Percentiles rank a stretch among this genome's conserved stretches.
phyloP scores from a whole-genome alignment of 2,888 invertebrate genomes.

The Epistrophella euchroma region DNA sequence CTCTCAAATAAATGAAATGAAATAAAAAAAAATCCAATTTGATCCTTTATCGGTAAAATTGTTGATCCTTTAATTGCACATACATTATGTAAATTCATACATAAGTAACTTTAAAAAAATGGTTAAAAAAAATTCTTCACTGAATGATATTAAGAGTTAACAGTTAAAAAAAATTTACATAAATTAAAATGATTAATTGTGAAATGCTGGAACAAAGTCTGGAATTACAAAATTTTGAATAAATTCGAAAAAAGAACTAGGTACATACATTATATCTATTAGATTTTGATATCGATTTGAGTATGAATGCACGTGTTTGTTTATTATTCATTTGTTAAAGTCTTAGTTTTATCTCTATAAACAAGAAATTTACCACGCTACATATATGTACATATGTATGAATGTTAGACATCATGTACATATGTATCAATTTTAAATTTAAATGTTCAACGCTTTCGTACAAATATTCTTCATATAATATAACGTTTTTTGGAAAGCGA shows the following conservation, averaged over 20 bases:
- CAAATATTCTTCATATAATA: too few species aligned
- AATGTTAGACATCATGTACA: too few species aligned
- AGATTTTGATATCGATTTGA: slow-evolving; percentile 42
- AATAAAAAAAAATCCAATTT: slow-evolving; percentile 56
- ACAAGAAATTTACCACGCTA: too few species aligned
- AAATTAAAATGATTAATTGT: not conserved
- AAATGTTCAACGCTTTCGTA: too few species aligned
- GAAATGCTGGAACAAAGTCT: slow-evolving; percentile 38
- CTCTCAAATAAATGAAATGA: slow-evolving; percentile 76
- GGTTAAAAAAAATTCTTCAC: not conserved
- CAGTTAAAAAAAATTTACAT: not conserved
- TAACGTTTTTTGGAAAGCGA: too few species aligned
- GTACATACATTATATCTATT: slow-evolving; percentile 29
- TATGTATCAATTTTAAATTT: too few species aligned
- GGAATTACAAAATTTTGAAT: slow-evolving; percentile 37
- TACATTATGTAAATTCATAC: not conserved
- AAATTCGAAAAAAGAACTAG: slow-evolving; percentile 47
- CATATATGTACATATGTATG: too few species aligned
- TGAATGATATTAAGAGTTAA: not conserved
- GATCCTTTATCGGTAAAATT: not conserved
- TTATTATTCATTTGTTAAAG: not conserved
- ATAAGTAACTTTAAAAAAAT: slow-evolving; percentile 1
- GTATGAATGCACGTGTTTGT: slow-evolving; percentile 19
- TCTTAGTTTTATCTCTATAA: not conserved
- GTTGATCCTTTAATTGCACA: slow-evolving; percentile 37